A percentile compares a stretch with the other conserved stretches of the same genome.
These are phyloP conservation scores for Hoplostethus mediterraneus DNA, from an alignment of 2,797 vertebrate species.

Conservation along the genomic window DNA sequence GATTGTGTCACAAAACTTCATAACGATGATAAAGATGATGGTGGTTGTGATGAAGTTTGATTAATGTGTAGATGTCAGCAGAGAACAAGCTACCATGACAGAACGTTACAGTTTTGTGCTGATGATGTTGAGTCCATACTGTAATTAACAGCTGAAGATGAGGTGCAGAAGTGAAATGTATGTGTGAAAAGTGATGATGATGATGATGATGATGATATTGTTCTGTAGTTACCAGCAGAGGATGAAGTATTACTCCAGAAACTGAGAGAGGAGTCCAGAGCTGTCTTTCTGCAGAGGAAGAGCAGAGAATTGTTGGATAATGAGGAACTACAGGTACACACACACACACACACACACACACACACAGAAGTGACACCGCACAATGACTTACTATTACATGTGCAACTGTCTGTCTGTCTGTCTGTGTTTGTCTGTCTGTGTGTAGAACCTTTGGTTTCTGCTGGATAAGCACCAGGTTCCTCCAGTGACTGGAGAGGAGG, in stretches of 20 bases:
- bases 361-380: background rate
- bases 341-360: background rate
- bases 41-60: no score
- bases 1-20: no score
- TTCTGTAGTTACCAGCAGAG: constrained; percentile 92
- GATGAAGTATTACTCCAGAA: constrained; percentile 98
- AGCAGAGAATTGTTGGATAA: constrained; percentile 97
- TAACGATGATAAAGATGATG: background rate
- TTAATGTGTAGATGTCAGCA: no score
- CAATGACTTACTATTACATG: no score
- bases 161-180: no score
- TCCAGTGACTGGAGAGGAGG: constrained; percentile 94
- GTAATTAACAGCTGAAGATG: no score
- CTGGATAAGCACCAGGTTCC: constrained; percentile 97
- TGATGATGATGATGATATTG: background rate
- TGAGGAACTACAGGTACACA: constrained; percentile 93
- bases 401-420: background rate
- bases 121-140: no score
- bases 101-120: no score
- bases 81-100: no score
- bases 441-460: constrained; percentile 96
- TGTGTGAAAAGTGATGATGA: background rate
- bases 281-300: constrained; percentile 98
- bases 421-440: background rate
- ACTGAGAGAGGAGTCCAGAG: constrained; percentile 96